Evolutionary conservation across 2,797 vertebrate species (phyloP), one percentile per base, ranked within the genome.

Genomic region (Triplophysa bombifrons): DNA sequence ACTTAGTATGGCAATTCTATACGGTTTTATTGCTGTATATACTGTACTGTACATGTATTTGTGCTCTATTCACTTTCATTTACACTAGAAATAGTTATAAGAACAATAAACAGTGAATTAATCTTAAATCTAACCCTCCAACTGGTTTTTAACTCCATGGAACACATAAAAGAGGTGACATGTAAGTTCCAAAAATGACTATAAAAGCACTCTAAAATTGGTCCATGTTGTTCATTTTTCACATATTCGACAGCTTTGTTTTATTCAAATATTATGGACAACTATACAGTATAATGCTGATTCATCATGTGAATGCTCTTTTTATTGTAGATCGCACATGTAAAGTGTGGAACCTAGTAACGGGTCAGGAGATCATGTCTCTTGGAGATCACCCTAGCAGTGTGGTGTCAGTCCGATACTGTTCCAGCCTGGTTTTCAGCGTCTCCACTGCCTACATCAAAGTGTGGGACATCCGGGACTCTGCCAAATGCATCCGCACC

Each of bases 261-360:
- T 55, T 46, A 46, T 46, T 46, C 13, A 41, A 41, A 9, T 41
- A 41, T 41, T 41, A 30, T 30, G 30, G 30, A 30, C 4, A 30
- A 30, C 4, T 30, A 30, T 30, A 30, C 30, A 41, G 9, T 41
- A 41, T 41, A 41, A n/a, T n/a, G n/a, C n/a, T n/a, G n/a, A 20
- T 3, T 22, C 0, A 55, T 41, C 71, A 72, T 51, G 46, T 69
- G 9, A 41, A 41, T 9, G 38, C 55, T 17, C 74, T 60, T 69
- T 75, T 44, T 46, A 69, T 64, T 78, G 82, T 88, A 99, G 98
- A 99, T 85, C 96, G 97, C 13, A 97, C 96, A 3, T 99, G 98
- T 89, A 99, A 99, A 92, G 97, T 99, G 19, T 99, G 98, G 98
- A 99, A 99, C 90, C 90, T 99, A 81, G 98, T 99, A 84, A 99